These are phyloP conservation scores for Dermatophagoides farinae DNA, from an alignment of 1,140 invertebrate genomes.

Conservation along the genomic window DNA sequence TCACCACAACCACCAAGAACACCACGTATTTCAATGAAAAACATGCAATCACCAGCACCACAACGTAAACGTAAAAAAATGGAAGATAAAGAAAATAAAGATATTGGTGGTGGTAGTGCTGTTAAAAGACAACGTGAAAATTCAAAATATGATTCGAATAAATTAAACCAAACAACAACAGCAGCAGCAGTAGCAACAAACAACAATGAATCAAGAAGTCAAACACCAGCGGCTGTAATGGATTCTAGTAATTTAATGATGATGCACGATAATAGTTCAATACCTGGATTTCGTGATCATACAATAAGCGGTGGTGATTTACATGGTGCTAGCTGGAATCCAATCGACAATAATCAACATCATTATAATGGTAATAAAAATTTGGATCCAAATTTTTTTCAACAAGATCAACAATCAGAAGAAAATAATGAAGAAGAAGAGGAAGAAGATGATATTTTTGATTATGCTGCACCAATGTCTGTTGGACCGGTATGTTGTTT, in stretches of 20 bases:
- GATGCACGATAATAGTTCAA: neutral
- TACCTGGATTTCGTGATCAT: neutral
- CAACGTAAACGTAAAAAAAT: constrained; percentile 13
- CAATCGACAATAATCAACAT: neutral
- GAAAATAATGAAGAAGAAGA: constrained; percentile 17
- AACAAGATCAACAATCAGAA: neutral
- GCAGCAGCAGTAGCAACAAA: no score
- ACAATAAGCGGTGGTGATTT: neutral
- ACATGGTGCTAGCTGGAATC: neutral
- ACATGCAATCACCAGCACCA: neutral
- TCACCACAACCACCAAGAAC: constrained; percentile 14
- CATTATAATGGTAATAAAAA: no score
- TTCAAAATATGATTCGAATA: neutral
- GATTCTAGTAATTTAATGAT: neutral
- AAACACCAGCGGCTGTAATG: neutral
- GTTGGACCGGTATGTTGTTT: constrained; percentile 44
- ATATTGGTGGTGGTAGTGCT: neutral
- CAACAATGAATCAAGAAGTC: no score
- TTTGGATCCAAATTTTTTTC: neutral
- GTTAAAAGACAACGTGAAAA: neutral
- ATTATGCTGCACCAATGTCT: constrained; percentile 59
- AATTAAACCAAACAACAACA: neutral
- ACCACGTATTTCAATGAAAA: constrained; percentile 1
- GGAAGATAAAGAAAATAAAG: neutral
- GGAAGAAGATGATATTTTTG: constrained; percentile 27